Percentiles rank a stretch among this genome's conserved stretches.
Evolutionary conservation across 2,113 vertebrate genomes (phyloP).

Genomic region (Catharus bicknelli): DNA sequence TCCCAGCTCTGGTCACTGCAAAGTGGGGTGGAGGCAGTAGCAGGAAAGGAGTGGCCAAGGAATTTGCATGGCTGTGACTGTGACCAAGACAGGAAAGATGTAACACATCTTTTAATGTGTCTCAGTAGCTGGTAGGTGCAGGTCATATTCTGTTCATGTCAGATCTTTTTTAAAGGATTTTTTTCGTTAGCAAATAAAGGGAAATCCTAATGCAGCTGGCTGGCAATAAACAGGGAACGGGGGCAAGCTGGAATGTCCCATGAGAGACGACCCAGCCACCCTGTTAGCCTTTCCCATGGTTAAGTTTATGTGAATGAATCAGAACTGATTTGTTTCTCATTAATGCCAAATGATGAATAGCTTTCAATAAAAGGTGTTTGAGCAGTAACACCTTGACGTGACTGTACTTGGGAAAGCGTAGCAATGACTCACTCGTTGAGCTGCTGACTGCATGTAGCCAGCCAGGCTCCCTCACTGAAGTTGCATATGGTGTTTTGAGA

Average conservation of each 20-base stretch:
- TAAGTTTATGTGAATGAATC: background rate
- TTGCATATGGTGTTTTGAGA: accelerated
- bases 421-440: background rate
- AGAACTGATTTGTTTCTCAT: background rate
- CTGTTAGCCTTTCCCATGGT: accelerated
- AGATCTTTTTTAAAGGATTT: background rate
- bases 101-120: accelerated
- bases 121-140: accelerated
- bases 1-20: background rate
- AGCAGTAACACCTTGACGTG: background rate
- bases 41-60: background rate
- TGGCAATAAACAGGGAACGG: background rate
- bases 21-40: accelerated
- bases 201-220: background rate
- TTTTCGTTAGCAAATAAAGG: background rate
- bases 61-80: background rate
- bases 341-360: background rate
- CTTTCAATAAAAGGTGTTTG: background rate
- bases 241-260: background rate
- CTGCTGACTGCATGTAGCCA: background rate
- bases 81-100: accelerated
- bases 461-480: background rate
- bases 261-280: background rate
- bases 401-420: background rate
- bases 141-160: background rate